A percentile compares a stretch with the other conserved stretches of the same genome.
Conservation (phyloP, 2,888 invertebrate genomes). For the Metallyticus violacea region DNA sequence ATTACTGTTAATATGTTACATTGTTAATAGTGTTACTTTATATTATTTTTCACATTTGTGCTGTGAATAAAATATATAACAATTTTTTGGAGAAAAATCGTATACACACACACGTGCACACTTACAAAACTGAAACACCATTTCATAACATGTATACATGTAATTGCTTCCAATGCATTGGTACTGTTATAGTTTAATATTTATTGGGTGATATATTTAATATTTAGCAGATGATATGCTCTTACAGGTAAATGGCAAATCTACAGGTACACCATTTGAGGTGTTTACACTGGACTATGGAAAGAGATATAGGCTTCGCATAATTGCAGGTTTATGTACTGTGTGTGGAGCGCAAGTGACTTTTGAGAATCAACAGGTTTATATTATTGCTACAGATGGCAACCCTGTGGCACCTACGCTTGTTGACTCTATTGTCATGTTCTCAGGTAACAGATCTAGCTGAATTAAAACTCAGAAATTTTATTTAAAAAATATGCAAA, state of each 20-base stretch:
- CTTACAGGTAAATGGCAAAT: neutral
- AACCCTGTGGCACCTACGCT: slow-evolving; percentile 50
- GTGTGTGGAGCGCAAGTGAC: slow-evolving; percentile 52
- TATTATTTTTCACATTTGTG: no score
- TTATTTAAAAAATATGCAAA: neutral
- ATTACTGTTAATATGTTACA: no score
- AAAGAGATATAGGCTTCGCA: slow-evolving; percentile 53
- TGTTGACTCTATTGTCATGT: slow-evolving; percentile 47
- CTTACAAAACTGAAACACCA: no score
- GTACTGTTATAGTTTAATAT: no score
- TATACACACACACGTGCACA: no score
- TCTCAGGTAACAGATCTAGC: slow-evolving; percentile 48
- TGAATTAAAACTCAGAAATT: neutral
- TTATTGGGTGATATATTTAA: neutral
- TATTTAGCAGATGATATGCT: neutral
- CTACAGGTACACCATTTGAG: slow-evolving; percentile 22
- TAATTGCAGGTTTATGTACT: slow-evolving; percentile 55
- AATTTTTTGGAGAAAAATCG: no score
- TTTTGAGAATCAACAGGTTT: slow-evolving; percentile 53
- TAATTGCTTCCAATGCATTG: no score
- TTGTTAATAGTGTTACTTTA: no score
- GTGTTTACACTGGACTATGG: slow-evolving; percentile 45
- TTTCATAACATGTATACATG: no score
- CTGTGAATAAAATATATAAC: no score
- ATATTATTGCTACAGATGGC: slow-evolving; percentile 55